Evolutionary conservation across 2,888 invertebrate species (phyloP), one percentile per base, ranked within the genome.

Genomic region (Microctonus aethiopoides): DNA sequence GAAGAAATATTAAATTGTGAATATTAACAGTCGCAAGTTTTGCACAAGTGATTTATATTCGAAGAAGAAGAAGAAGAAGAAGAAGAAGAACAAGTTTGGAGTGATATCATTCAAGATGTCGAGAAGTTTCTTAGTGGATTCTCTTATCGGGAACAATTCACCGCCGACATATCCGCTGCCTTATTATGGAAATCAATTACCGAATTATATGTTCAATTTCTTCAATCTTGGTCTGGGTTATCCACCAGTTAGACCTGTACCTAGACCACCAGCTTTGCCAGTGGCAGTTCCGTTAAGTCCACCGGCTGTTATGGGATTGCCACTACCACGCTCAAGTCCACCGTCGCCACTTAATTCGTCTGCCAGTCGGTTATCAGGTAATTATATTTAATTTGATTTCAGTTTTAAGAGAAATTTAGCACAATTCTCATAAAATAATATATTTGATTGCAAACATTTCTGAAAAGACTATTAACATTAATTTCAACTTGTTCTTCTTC

Each of bases 51-150:
- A 6, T 46, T 20, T 16, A 16, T 46, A 20, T 46, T 16, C 9
- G 16, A 16, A 16, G 5, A 46, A 13, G 22, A 20, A 52, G n/a
- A 52, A 20, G 26, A 11, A 11, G 11, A 29, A 56, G 7, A 29
- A 29, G 29, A 29, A 29, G 29, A 29, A 29, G 3, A 5, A 5
- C 29, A n/a, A n/a, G 34, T 41, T 11, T 39, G 36, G 61, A 65
- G 56, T 54, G 56, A 64, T 61, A 39, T 51, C 20, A 61, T 52
- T 34, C 26, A 89, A 88, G 79, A 94, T 94, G 94, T 94, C 94
- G 72, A 91, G 94, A 77, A 94, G 94, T 75, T 95, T 95, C 82
- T 86, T 94, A 68, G 93, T 95, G 81, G 95, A 95, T 81, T 92
- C 94, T 64, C 87, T 95, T 68, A 93, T 95, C 75, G 92, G 91